These are phyloP conservation scores for Gymnoscelis rufifasciata DNA, from an alignment of 2,888 invertebrate genomes.

Conservation along the genomic window DNA sequence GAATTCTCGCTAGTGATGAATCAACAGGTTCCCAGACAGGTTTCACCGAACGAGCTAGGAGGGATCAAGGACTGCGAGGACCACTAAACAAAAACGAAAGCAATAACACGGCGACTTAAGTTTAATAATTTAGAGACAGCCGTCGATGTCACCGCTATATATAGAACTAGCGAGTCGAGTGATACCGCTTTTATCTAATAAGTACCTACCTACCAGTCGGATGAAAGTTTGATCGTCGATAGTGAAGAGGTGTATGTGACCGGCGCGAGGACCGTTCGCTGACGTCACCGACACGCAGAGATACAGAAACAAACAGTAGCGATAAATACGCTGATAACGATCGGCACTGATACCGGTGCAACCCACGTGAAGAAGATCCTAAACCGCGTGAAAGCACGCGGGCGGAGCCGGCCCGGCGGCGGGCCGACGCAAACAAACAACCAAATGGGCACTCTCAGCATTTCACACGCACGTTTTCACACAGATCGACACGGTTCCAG, in stretches of 20 bases:
- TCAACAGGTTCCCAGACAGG: conserved; percentile 17
- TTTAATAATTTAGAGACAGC: conserved; percentile 50
- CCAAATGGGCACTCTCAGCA: background rate
- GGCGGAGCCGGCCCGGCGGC: background rate
- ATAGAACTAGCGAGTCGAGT: conserved; percentile 54
- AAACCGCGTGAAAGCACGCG: conserved; percentile 11
- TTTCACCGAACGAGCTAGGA: conserved; percentile 7
- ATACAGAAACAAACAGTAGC: conserved; percentile 71
- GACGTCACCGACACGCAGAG: conserved; percentile 63
- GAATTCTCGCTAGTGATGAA: conserved; percentile 1
- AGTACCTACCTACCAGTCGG: conserved; percentile 30
- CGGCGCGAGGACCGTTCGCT: conserved; percentile 30
- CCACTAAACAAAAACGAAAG: conserved; percentile 35
- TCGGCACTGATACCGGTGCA: conserved; percentile 62
- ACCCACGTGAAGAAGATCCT: conserved; percentile 37
- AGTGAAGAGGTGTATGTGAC: conserved; percentile 35
- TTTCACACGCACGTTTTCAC: conserved; percentile 3
- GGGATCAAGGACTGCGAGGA: conserved; percentile 10
- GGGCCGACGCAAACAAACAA: background rate
- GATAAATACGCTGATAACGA: conserved; percentile 64
- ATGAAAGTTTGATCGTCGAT: conserved; percentile 35
- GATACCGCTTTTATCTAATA: conserved; percentile 59
- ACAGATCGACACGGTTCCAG: conserved; percentile 18
- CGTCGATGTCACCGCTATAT: conserved; percentile 65
- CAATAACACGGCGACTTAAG: conserved; percentile 47